These are phyloP conservation scores for Pararge aegeria DNA, from an alignment of 1,140 invertebrate genomes.

Conservation along the genomic window DNA sequence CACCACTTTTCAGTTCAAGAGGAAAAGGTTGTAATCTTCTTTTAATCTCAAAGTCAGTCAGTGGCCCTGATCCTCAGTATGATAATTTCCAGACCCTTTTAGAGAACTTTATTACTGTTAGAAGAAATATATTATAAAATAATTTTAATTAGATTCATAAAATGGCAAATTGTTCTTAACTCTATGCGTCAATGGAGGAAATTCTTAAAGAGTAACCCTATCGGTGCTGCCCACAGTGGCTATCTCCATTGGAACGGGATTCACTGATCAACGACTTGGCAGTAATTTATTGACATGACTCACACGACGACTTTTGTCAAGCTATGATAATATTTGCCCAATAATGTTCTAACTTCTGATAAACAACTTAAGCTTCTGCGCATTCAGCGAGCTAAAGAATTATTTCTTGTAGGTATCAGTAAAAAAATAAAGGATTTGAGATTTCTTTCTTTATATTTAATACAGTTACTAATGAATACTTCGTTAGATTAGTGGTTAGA, in stretches of 20 bases:
- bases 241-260: conserved; percentile 43
- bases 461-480: too few species aligned
- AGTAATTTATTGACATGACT: conserved; percentile 41
- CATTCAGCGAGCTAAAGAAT: background rate
- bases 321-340: conserved; percentile 12
- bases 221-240: conserved; percentile 49
- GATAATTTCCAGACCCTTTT: too few species aligned
- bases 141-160: background rate
- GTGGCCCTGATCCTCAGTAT: too few species aligned
- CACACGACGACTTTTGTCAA: conserved; percentile 21
- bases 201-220: conserved; percentile 59
- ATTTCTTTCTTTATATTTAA: too few species aligned
- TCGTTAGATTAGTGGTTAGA: too few species aligned
- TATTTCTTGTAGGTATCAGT: too few species aligned
- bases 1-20: too few species aligned
- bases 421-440: too few species aligned
- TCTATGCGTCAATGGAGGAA: conserved; percentile 22
- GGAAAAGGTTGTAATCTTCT: too few species aligned
- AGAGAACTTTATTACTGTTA: too few species aligned
- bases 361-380: background rate
- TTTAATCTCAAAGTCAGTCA: too few species aligned
- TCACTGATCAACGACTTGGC: conserved; percentile 42
- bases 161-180: background rate
- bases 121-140: background rate
- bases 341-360: conserved; percentile 4